A percentile compares a stretch with the other conserved stretches of the same genome.
phyloP scores from a whole-genome alignment of 1,140 invertebrate species.

The Euwallacea fornicatus region DNA sequence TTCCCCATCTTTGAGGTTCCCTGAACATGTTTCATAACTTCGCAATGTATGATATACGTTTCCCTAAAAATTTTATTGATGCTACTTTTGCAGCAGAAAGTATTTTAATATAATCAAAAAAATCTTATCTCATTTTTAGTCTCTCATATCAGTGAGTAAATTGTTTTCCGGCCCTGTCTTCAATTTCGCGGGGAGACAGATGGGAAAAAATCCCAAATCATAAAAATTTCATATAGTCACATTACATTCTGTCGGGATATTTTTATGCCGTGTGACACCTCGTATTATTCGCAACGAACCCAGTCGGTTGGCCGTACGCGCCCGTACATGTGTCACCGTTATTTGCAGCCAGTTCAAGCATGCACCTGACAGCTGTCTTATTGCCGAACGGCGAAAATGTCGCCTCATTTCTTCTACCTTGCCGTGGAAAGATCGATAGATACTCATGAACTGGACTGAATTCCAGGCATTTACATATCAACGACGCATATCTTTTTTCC shows the following conservation, averaged over 20 bases:
- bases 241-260: slow-evolving; percentile 48
- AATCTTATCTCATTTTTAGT: slow-evolving; percentile 8
- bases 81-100: not conserved
- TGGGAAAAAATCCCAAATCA: slow-evolving; percentile 45
- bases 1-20: no score
- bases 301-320: slow-evolving; percentile 39
- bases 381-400: slow-evolving; percentile 47
- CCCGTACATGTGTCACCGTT: slow-evolving; percentile 52
- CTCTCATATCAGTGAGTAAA: not conserved
- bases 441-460: not conserved
- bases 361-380: slow-evolving; percentile 54
- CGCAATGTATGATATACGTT: no score
- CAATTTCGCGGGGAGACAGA: slow-evolving; percentile 23
- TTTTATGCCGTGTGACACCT: slow-evolving; percentile 52
- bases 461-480: no score
- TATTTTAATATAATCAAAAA: slow-evolving; percentile 13
- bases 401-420: slow-evolving; percentile 32
- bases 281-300: slow-evolving; percentile 48
- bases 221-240: slow-evolving; percentile 53
- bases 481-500: no score
- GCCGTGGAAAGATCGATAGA: not conserved
- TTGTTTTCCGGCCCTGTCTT: slow-evolving; percentile 3
- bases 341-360: slow-evolving; percentile 49
- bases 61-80: no score
- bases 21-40: no score